Evolutionary conservation across 2,888 invertebrate genomes (phyloP).

Genomic region (Pomacea canaliculata): DNA sequence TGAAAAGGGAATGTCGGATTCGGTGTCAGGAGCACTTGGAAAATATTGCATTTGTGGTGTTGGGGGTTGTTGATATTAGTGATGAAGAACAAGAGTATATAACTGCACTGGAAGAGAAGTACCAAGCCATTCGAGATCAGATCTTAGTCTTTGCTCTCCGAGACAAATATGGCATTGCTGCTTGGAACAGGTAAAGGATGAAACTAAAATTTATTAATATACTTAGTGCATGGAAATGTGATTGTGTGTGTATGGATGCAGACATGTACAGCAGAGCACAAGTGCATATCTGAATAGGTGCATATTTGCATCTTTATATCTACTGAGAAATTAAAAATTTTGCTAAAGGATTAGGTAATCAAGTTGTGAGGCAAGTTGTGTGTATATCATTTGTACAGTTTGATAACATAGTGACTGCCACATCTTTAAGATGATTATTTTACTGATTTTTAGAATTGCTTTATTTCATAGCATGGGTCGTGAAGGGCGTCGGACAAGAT

Average conservation of each 20-base stretch:
- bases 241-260: too few species aligned
- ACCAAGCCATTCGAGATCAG: conserved; percentile 43
- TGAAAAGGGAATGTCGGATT: conserved; percentile 8
- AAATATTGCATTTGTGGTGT: conserved; percentile 56
- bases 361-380: too few species aligned
- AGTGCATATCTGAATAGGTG: too few species aligned
- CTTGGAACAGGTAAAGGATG: conserved; percentile 55
- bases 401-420: too few species aligned
- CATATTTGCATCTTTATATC: too few species aligned
- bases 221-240: not conserved
- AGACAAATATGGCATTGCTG: conserved; percentile 45
- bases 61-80: conserved; percentile 52
- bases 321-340: too few species aligned
- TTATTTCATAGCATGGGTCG: conserved; percentile 41
- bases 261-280: too few species aligned
- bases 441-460: not conserved
- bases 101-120: conserved; percentile 45
- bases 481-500: conserved; percentile 51
- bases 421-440: too few species aligned
- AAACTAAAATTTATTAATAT: not conserved
- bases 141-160: conserved; percentile 52
- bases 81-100: conserved; percentile 48
- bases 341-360: too few species aligned
- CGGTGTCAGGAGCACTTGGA: conserved; percentile 45
- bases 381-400: too few species aligned